These are phyloP conservation scores for Heliconius hortense DNA, from an alignment of 2,888 invertebrate genomes.

Conservation along the genomic window DNA sequence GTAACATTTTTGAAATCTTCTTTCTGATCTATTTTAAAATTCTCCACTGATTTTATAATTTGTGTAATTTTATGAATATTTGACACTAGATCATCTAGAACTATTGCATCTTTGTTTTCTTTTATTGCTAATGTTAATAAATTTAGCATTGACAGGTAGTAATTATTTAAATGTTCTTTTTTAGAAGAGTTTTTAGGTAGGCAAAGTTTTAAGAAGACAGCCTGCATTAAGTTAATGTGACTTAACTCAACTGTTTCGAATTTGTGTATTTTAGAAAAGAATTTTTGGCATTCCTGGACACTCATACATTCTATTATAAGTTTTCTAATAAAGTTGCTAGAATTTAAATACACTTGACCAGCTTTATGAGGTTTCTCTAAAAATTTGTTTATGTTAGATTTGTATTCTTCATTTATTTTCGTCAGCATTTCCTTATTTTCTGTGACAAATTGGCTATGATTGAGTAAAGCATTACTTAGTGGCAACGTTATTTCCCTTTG, in stretches of 20 bases:
- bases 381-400: slow-evolving; percentile 83
- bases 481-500: slow-evolving; percentile 85
- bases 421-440: slow-evolving; percentile 73
- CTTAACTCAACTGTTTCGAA: slow-evolving; percentile 83
- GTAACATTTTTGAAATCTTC: slow-evolving; percentile 67
- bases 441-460: slow-evolving; percentile 64
- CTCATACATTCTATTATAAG: slow-evolving; percentile 84
- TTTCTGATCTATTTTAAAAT: slow-evolving; percentile 50
- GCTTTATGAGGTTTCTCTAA: slow-evolving; percentile 87
- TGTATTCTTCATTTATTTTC: slow-evolving; percentile 82
- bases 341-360: slow-evolving; percentile 83
- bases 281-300: slow-evolving; percentile 77
- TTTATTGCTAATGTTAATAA: slow-evolving; percentile 75
- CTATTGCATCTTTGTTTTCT: slow-evolving; percentile 56
- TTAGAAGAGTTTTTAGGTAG: slow-evolving; percentile 57
- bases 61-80: slow-evolving; percentile 62
- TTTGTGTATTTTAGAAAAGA: slow-evolving; percentile 83
- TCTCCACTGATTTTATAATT: slow-evolving; percentile 59
- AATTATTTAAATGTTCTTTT: slow-evolving; percentile 74
- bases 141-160: slow-evolving; percentile 80
- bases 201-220: slow-evolving; percentile 79
- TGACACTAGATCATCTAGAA: slow-evolving; percentile 54
- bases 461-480: slow-evolving; percentile 75
- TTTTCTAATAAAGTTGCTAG: slow-evolving; percentile 81
- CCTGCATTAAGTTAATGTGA: slow-evolving; percentile 80